Evolutionary conservation across 2,797 vertebrate species (phyloP).

Genomic region (Limnodromus scolopaceus): DNA sequence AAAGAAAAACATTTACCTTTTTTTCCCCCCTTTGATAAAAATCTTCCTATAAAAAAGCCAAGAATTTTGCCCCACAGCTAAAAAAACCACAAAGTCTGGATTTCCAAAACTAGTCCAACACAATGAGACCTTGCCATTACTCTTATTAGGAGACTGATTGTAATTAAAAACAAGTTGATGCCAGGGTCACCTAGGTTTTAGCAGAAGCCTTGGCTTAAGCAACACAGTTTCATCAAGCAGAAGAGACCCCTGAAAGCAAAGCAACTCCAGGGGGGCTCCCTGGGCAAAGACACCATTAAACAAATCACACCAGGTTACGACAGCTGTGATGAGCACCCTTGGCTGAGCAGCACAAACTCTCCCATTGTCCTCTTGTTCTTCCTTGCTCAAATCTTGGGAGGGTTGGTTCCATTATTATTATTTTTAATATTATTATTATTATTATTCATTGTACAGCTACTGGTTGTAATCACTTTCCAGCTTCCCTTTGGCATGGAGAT

Average conservation of each 20-base stretch:
- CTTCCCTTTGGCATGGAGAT: conserved; percentile 42
- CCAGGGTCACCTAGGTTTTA: neutral
- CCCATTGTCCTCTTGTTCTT: neutral
- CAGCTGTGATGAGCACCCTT: neutral
- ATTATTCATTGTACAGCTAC: neutral
- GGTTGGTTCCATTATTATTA: neutral
- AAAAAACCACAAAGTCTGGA: neutral
- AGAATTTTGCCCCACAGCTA: rapidly evolving
- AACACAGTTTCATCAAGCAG: neutral
- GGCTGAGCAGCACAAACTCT: neutral
- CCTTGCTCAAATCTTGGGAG: neutral
- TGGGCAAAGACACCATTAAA: neutral
- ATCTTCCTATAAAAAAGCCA: neutral
- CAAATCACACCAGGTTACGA: neutral
- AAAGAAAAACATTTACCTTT: neutral
- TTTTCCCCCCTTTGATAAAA: neutral
- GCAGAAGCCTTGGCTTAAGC: neutral
- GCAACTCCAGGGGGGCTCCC: neutral
- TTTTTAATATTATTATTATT: neutral
- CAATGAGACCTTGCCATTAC: neutral
- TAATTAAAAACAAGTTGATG: neutral
- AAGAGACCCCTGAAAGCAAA: neutral
- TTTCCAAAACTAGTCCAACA: neutral
- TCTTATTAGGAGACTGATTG: neutral
- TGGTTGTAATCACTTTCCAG: conserved; percentile 5